phyloP scores from a whole-genome alignment of 2,888 invertebrate genomes.

The Zelleria hepariella region DNA sequence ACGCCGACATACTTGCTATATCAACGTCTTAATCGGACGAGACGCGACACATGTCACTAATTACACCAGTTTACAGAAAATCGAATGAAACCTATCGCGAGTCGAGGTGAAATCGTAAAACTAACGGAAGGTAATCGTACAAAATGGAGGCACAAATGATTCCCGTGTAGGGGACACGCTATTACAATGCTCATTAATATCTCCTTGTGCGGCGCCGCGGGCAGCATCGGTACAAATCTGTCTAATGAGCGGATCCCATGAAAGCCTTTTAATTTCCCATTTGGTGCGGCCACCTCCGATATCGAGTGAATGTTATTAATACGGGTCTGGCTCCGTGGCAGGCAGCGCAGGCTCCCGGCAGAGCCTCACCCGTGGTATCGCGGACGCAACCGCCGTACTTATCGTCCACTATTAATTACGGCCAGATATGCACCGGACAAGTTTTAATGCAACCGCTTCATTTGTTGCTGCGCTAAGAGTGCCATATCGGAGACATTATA shows the following conservation, averaged over 20 bases:
- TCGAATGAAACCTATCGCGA: neutral
- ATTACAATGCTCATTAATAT: conserved; percentile 61
- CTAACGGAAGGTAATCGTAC: conserved; percentile 30
- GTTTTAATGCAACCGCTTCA: conserved; percentile 72
- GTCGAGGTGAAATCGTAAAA: conserved; percentile 25
- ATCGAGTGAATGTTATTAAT: conserved; percentile 66
- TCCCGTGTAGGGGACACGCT: conserved; percentile 42
- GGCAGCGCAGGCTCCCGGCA: conserved; percentile 29
- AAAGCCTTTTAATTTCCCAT: conserved; percentile 71
- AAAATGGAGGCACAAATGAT: conserved; percentile 48
- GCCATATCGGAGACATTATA: conserved; percentile 59
- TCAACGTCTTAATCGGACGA: neutral
- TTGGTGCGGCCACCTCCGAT: conserved; percentile 60
- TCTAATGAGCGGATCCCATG: conserved; percentile 64
- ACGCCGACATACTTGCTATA: neutral
- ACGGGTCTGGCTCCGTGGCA: conserved; percentile 37
- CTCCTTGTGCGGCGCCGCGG: conserved; percentile 55
- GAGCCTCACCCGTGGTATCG: conserved; percentile 26
- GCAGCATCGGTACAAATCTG: conserved; percentile 55
- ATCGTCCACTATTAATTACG: conserved; percentile 68
- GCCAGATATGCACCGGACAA: conserved; percentile 63
- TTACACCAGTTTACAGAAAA: neutral
- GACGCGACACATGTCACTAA: neutral
- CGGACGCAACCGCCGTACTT: conserved; percentile 47
- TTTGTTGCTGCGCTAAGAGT: conserved; percentile 58